Percentiles rank a stretch among this genome's conserved stretches.
Evolutionary conservation across 2,888 invertebrate species (phyloP).

Genomic region (Napeogenes sylphis): DNA sequence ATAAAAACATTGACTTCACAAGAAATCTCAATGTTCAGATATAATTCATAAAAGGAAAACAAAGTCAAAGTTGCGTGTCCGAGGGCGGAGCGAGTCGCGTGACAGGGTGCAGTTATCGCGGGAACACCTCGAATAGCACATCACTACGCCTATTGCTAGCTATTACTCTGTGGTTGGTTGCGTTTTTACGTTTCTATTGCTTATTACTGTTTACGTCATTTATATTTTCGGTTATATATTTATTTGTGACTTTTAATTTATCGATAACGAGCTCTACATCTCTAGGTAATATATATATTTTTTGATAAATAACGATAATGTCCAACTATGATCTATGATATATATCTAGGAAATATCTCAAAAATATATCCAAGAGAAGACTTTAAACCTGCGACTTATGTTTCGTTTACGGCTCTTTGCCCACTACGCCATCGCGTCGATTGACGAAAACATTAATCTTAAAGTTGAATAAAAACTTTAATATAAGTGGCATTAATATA

Average conservation of each 20-base stretch:
- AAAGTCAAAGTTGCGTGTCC: conserved; percentile 45
- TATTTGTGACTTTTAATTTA: conserved; percentile 8
- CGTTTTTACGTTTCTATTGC: conserved; percentile 22
- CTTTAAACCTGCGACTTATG: too few species aligned
- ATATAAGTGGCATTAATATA: too few species aligned
- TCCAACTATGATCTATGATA: too few species aligned
- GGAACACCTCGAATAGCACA: conserved; percentile 72
- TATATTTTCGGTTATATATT: conserved; percentile 17
- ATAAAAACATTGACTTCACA: conserved; percentile 3
- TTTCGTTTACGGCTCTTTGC: too few species aligned
- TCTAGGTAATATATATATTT: background rate
- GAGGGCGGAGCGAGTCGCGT: conserved; percentile 74
- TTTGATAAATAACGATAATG: too few species aligned
- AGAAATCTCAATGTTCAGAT: conserved; percentile 11
- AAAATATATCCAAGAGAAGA: too few species aligned
- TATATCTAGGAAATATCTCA: too few species aligned
- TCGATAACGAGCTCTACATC: background rate
- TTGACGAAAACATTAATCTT: too few species aligned
- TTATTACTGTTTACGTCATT: background rate
- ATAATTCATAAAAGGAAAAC: conserved; percentile 32
- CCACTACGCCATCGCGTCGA: too few species aligned
- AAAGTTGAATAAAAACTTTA: too few species aligned
- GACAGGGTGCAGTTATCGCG: conserved; percentile 63
- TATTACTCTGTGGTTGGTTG: conserved; percentile 46
- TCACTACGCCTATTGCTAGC: conserved; percentile 69